A percentile compares a stretch with the other conserved stretches of the same genome.
Conservation (phyloP, 2,888 invertebrate species). For the Aplocera efformata region DNA sequence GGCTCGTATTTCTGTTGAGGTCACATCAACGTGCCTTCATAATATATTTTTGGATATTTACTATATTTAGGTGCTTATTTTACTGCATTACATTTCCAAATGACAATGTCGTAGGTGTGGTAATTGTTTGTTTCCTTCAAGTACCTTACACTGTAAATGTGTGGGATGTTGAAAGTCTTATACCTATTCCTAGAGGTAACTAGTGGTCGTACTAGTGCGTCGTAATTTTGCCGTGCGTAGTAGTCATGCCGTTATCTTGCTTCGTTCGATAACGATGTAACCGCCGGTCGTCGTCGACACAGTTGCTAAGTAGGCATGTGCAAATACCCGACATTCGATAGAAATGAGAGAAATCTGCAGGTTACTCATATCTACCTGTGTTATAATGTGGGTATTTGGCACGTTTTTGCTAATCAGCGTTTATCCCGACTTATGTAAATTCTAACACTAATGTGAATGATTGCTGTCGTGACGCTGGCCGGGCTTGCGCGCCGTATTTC, state of each 20-base stretch:
- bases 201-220: conserved; percentile 61
- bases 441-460: conserved; percentile 29
- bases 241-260: conserved; percentile 71
- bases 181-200: conserved; percentile 41
- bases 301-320: conserved; percentile 22
- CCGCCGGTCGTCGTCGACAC: conserved; percentile 19
- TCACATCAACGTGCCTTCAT: conserved; percentile 40
- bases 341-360: no score
- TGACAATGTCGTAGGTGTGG: conserved; percentile 1
- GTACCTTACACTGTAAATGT: conserved; percentile 26
- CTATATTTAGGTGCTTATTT: no score
- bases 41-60: conserved; percentile 51
- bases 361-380: no score
- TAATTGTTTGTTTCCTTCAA: conserved; percentile 13
- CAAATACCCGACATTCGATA: background rate
- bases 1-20: conserved; percentile 43
- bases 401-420: conserved; percentile 26
- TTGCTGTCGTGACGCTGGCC: conserved; percentile 34
- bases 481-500: conserved; percentile 28
- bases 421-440: conserved; percentile 31
- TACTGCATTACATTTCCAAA: conserved; percentile 15
- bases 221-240: conserved; percentile 70
- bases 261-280: conserved; percentile 60
- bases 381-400: no score
- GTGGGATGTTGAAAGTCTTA: conserved; percentile 38